Conservation (phyloP, 2,113 vertebrate genomes). For the Elephas maximus region DNA sequence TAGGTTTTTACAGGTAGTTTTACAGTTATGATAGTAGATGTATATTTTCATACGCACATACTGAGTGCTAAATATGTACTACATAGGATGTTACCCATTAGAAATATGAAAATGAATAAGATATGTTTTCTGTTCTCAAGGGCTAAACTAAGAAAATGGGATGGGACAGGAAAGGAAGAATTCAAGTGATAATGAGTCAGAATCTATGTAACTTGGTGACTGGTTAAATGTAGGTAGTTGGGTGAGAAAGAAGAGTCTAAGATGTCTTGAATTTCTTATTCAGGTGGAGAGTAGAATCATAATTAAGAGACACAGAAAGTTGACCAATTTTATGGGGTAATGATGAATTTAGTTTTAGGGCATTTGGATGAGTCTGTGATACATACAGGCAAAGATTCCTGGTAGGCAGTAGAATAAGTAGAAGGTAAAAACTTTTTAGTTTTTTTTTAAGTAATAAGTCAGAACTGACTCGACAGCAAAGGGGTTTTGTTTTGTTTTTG, state of each 20-base stretch:
- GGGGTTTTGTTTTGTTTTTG: too few relatives aligned
- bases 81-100: not conserved
- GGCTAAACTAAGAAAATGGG: slow-evolving; percentile 9
- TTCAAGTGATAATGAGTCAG: not conserved
- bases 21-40: not conserved
- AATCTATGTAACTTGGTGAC: not conserved
- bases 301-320: slow-evolving; percentile 11
- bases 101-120: slow-evolving; percentile 54
- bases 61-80: slow-evolving; percentile 5
- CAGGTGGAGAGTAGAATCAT: not conserved
- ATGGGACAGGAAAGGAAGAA: slow-evolving; percentile 33
- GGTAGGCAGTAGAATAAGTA: not conserved
- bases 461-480: too few relatives aligned
- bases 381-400: not conserved
- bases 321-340: not conserved
- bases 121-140: not conserved
- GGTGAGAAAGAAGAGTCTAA: not conserved
- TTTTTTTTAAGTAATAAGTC: too few relatives aligned
- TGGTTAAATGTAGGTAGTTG: not conserved
- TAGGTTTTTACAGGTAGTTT: not conserved
- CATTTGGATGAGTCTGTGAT: not conserved
- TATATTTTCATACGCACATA: slow-evolving; percentile 23
- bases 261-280: slow-evolving; percentile 2
- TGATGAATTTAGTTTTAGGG: not conserved
- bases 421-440: not conserved